These are phyloP conservation scores for Aerospiza tachiro DNA, from an alignment of 2,797 vertebrate genomes.

Conservation along the genomic window DNA sequence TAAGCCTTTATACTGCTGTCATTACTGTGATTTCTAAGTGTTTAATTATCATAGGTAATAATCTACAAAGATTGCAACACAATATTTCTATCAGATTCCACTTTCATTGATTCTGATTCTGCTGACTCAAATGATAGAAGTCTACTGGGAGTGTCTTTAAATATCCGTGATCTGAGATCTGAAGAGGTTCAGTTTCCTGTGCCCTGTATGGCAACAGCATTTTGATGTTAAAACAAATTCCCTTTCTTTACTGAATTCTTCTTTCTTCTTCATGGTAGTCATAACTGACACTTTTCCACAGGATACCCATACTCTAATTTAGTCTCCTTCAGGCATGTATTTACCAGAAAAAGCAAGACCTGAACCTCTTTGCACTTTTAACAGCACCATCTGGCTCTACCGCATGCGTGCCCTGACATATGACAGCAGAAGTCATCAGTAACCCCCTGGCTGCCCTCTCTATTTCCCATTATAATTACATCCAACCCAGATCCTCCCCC, in stretches of 20 bases:
- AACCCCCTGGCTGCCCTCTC: background rate
- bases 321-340: background rate
- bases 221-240: background rate
- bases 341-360: background rate
- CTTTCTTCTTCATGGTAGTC: background rate
- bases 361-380: background rate
- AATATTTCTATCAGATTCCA: background rate
- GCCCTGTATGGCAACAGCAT: background rate
- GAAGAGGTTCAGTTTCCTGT: background rate
- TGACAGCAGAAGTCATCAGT: background rate
- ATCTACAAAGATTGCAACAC: slow-evolving; percentile 8
- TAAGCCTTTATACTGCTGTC: background rate
- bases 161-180: background rate
- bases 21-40: background rate
- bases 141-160: background rate
- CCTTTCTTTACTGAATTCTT: background rate
- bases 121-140: background rate
- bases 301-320: background rate
- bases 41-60: slow-evolving; percentile 8
- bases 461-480: background rate
- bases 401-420: background rate
- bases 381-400: background rate
- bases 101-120: background rate
- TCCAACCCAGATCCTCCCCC: background rate
- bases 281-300: background rate